Percentiles rank a stretch among this genome's conserved stretches.
These are phyloP conservation scores for Drosophila prostipennis DNA, from an alignment of 2,888 invertebrate genomes.

Conservation along the genomic window DNA sequence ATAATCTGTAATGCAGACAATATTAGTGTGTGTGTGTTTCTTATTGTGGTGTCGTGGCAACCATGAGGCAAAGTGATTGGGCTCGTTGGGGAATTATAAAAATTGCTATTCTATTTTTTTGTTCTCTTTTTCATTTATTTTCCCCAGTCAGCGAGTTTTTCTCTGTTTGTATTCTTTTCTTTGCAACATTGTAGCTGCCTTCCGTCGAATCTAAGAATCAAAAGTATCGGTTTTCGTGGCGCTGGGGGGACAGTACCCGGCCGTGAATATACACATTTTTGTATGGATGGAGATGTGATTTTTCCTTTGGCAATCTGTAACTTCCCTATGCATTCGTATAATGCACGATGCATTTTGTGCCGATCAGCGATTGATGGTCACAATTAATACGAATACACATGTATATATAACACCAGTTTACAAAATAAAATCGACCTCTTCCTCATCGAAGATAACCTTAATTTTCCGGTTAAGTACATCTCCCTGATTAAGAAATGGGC, in stretches of 20 bases:
- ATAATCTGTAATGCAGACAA: conserved; percentile 2
- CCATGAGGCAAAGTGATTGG: neutral
- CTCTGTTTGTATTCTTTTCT: neutral
- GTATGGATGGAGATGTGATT: neutral
- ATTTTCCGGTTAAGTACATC: too few relatives aligned
- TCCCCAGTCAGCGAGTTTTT: neutral
- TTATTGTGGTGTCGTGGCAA: neutral
- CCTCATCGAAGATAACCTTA: too few relatives aligned
- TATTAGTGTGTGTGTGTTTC: neutral
- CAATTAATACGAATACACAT: too few relatives aligned
- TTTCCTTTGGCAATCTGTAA: too few relatives aligned
- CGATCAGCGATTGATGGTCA: too few relatives aligned
- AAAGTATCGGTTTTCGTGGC: neutral
- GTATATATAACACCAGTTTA: too few relatives aligned
- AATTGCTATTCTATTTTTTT: neutral
- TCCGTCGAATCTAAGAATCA: neutral
- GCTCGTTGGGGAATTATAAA: neutral
- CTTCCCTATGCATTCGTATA: too few relatives aligned
- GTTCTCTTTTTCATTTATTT: neutral
- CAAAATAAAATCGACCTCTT: too few relatives aligned
- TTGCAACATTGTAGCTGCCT: neutral
- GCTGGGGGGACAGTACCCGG: neutral
- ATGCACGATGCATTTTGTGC: too few relatives aligned
- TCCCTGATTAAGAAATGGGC: too few relatives aligned
- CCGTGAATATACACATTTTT: neutral